Conservation (phyloP, 2,888 invertebrate species). For the Falcaria lacertinaria region DNA sequence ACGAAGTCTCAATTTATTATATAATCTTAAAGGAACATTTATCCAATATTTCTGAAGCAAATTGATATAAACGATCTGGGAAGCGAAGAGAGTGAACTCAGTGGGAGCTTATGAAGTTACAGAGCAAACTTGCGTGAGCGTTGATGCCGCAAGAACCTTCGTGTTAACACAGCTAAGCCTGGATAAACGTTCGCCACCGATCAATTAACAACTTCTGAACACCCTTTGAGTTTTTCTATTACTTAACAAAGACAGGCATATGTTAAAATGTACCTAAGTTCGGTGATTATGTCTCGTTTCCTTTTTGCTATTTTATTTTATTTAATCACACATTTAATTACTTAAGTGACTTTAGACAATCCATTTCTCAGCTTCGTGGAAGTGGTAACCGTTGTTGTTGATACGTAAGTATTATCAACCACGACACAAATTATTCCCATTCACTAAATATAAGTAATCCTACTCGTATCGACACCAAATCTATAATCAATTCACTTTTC, state of each 20-base stretch:
- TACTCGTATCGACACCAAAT: neutral
- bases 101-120: conserved; percentile 42
- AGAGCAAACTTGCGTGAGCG: conserved; percentile 36
- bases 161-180: conserved; percentile 7
- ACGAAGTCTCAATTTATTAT: conserved; percentile 20
- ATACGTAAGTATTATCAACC: too few relatives aligned
- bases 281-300: too few relatives aligned
- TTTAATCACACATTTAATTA: too few relatives aligned
- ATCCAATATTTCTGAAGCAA: conserved; percentile 52
- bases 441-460: neutral
- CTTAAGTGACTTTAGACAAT: too few relatives aligned
- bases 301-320: too few relatives aligned
- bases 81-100: conserved; percentile 40
- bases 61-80: conserved; percentile 52
- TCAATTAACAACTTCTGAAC: conserved; percentile 6
- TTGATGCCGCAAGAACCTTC: conserved; percentile 6
- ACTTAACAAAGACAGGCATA: neutral
- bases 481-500: neutral
- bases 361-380: too few relatives aligned
- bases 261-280: too few relatives aligned
- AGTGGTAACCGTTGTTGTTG: too few relatives aligned
- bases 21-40: conserved; percentile 42
- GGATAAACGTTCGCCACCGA: conserved; percentile 7
- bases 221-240: neutral
- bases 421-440: neutral